These are phyloP conservation scores for Sylvilagus floridanus DNA, from an alignment of 2,797 vertebrate genomes.

Conservation along the genomic window DNA sequence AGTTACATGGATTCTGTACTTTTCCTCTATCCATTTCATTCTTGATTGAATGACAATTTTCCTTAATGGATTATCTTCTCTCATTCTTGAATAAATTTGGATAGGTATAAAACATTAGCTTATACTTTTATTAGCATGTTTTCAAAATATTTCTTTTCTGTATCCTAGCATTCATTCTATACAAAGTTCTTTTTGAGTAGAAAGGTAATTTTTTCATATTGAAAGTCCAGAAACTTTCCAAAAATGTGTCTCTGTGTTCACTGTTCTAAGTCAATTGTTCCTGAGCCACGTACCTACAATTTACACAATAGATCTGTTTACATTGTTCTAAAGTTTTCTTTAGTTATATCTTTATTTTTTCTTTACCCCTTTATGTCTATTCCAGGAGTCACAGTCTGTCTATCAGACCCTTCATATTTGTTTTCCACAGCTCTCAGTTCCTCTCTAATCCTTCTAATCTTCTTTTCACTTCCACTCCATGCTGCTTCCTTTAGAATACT, in stretches of 20 bases:
- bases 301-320: background rate
- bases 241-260: background rate
- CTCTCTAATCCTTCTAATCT: background rate
- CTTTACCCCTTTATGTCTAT: background rate
- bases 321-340: background rate
- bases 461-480: background rate
- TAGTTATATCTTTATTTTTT: constrained; percentile 37
- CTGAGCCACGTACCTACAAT: background rate
- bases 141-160: background rate
- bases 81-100: background rate
- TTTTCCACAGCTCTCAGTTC: background rate
- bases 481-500: background rate
- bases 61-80: background rate
- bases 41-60: background rate
- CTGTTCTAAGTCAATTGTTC: background rate
- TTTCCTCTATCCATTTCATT: background rate
- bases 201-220: background rate
- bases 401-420: background rate
- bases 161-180: background rate
- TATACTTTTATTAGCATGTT: background rate
- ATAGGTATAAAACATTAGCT: background rate
- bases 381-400: background rate
- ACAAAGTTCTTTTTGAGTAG: background rate
- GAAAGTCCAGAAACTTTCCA: background rate
- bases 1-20: background rate